Conservation (phyloP, 2,113 vertebrate genomes). For the Leptobrachium ailaonicum region DNA sequence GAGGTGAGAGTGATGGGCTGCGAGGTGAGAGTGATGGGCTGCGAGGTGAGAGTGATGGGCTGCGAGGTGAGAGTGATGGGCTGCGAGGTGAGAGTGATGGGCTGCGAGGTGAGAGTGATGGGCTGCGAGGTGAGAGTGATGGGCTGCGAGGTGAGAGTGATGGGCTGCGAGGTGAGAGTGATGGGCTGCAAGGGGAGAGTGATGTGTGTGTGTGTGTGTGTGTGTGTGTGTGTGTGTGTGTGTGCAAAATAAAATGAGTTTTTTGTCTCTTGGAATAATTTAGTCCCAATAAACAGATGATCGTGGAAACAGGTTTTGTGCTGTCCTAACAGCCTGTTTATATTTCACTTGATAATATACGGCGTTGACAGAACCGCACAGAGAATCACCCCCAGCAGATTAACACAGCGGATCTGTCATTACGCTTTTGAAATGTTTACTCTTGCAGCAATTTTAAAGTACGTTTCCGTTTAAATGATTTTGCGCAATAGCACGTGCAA, state of each 20-base stretch:
- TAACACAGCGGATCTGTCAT: constrained; percentile 5
- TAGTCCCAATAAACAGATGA: constrained; percentile 40
- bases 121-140: too few relatives aligned
- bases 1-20: too few relatives aligned
- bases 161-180: too few relatives aligned
- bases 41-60: too few relatives aligned
- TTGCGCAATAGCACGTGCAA: neutral
- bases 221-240: neutral
- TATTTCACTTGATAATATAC: constrained; percentile 5
- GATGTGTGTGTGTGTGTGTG: too few relatives aligned
- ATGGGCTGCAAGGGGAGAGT: too few relatives aligned
- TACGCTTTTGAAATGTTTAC: constrained; percentile 17
- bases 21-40: too few relatives aligned
- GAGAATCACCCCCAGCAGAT: neutral
- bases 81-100: too few relatives aligned
- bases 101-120: too few relatives aligned
- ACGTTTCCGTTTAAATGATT: neutral
- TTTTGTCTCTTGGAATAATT: constrained; percentile 39
- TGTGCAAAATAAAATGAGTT: constrained; percentile 33
- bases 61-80: too few relatives aligned
- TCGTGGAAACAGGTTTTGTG: constrained; percentile 34
- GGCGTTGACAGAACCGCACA: constrained; percentile 17
- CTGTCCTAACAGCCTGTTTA: constrained; percentile 25
- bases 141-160: too few relatives aligned
- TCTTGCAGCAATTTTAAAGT: neutral